Conservation (phyloP, 1,140 invertebrate species). For the Neoseiulus cucumeris region DNA sequence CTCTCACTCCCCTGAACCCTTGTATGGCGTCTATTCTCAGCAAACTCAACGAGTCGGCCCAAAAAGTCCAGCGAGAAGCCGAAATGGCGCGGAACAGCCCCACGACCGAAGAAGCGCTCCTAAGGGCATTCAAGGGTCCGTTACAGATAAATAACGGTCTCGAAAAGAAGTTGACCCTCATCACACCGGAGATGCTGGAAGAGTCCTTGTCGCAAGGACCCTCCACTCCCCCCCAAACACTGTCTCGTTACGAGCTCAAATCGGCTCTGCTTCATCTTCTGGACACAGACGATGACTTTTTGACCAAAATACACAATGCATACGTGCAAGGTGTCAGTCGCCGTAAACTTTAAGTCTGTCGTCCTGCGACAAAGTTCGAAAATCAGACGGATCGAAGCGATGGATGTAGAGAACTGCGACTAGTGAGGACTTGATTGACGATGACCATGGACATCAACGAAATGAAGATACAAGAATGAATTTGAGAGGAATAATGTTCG, state of each 20-base stretch:
- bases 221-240: not conserved
- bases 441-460: too few relatives aligned
- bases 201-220: not conserved
- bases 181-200: slow-evolving; percentile 8
- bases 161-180: slow-evolving; percentile 3
- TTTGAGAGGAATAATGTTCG: too few relatives aligned
- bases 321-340: slow-evolving; percentile 2
- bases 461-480: too few relatives aligned
- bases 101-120: not conserved
- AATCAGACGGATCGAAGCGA: too few relatives aligned
- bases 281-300: not conserved
- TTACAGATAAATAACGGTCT: not conserved
- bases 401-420: too few relatives aligned
- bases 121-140: not conserved
- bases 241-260: not conserved
- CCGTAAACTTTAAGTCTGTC: not conserved
- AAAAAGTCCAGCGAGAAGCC: not conserved
- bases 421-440: too few relatives aligned
- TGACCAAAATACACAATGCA: slow-evolving; percentile 5
- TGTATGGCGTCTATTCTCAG: slow-evolving; percentile 1
- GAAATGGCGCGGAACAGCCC: not conserved
- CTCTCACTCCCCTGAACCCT: not conserved
- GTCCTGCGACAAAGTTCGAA: too few relatives aligned
- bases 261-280: not conserved
- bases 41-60: slow-evolving; percentile 1